Evolutionary conservation across 2,797 vertebrate species (phyloP).

Genomic region (Caiman crocodilus): DNA sequence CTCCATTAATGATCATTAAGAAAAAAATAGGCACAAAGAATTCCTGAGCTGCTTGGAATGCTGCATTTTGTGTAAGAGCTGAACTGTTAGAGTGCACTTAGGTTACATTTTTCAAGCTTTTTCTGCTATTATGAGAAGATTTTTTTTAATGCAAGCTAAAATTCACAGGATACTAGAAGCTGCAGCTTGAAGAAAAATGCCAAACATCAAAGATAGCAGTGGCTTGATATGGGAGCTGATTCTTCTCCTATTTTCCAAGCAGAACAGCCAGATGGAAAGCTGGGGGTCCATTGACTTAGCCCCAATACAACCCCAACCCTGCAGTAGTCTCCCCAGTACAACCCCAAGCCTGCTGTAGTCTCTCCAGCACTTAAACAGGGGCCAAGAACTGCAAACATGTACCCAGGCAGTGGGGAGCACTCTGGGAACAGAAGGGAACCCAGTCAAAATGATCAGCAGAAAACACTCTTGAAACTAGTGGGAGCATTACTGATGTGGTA

Average conservation of each 20-base stretch:
- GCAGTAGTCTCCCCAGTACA: neutral
- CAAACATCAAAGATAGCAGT: neutral
- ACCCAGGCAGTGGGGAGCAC: neutral
- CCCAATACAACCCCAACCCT: neutral
- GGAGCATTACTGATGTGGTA: neutral
- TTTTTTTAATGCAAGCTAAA: neutral
- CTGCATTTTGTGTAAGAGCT: neutral
- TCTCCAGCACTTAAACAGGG: neutral
- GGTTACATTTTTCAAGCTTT: neutral
- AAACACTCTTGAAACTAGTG: fast-evolving
- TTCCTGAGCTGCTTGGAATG: too few relatives aligned
- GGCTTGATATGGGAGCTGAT: neutral
- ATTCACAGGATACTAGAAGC: neutral
- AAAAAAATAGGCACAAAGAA: too few relatives aligned
- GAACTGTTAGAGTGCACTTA: neutral
- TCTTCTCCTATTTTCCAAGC: neutral
- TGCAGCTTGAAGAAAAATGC: neutral
- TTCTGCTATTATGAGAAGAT: neutral
- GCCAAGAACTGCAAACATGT: too few relatives aligned
- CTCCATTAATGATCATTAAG: neutral
- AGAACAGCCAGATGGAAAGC: neutral
- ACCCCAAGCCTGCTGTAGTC: neutral
- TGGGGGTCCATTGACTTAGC: too few relatives aligned
- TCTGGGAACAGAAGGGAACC: neutral
- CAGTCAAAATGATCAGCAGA: neutral